phyloP scores from a whole-genome alignment of 1,140 invertebrate genomes.

The Calephelis nemesis region DNA sequence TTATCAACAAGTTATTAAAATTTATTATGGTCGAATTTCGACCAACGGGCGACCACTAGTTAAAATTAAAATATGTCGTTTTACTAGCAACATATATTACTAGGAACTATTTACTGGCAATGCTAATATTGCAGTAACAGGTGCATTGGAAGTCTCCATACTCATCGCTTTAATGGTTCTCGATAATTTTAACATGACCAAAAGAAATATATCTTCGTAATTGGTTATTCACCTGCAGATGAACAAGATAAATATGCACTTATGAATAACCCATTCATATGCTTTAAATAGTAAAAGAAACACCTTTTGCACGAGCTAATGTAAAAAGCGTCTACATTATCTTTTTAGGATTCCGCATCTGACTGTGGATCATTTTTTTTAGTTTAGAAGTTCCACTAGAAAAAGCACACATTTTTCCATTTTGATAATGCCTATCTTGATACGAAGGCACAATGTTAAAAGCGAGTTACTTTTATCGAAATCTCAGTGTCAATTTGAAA shows the following conservation, averaged over 20 bases:
- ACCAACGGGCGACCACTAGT: not conserved
- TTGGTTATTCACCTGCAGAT: conserved; percentile 14
- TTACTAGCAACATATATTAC: not conserved
- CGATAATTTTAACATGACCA: not conserved
- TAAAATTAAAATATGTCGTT: not conserved
- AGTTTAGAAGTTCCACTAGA: too few species aligned
- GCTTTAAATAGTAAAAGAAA: conserved; percentile 21
- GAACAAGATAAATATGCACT: conserved; percentile 10
- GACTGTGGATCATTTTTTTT: too few species aligned
- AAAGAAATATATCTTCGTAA: conserved; percentile 11
- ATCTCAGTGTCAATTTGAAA: too few species aligned
- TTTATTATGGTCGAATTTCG: too few species aligned
- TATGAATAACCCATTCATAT: conserved; percentile 2
- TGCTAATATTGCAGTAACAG: not conserved
- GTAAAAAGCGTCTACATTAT: conserved; percentile 22
- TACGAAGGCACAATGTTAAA: too few species aligned
- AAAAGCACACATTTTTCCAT: too few species aligned
- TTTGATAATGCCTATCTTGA: too few species aligned
- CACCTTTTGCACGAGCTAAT: conserved; percentile 54
- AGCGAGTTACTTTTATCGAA: too few species aligned
- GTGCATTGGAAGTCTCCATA: conserved; percentile 1
- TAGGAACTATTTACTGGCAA: conserved; percentile 2
- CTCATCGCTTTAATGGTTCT: conserved; percentile 4
- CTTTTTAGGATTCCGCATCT: too few species aligned
- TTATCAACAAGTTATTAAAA: too few species aligned